Evolutionary conservation across 2,797 vertebrate genomes (phyloP).

Genomic region (Aeoliscus strigatus): DNA sequence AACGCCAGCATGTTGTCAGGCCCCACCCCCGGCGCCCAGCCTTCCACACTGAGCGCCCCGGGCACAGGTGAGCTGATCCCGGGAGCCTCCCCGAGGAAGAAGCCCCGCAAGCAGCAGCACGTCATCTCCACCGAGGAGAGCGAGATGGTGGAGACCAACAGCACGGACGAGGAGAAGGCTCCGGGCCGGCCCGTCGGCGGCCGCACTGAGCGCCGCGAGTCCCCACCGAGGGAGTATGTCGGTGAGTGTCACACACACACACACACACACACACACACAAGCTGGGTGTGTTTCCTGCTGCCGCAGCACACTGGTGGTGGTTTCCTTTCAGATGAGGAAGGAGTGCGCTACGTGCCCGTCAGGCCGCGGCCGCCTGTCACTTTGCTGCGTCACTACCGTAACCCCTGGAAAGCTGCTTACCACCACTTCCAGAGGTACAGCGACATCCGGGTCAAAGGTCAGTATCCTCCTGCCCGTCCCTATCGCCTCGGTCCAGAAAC

Average conservation of each 20-base stretch:
- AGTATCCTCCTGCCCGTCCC: conserved; percentile 21
- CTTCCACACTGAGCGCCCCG: conserved; percentile 79
- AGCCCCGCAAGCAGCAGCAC: conserved; percentile 97
- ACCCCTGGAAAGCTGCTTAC: conserved; percentile 98
- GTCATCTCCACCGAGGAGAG: conserved; percentile 97
- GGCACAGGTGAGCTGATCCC: conserved; percentile 83
- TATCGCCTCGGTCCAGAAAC: background rate
- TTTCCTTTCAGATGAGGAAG: conserved; percentile 90
- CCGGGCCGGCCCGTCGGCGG: conserved; percentile 80
- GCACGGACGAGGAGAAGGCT: conserved; percentile 93
- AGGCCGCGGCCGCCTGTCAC: conserved; percentile 90
- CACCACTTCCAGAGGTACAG: conserved; percentile 98
- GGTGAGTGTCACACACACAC: conserved; percentile 66
- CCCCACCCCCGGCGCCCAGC: conserved; percentile 68
- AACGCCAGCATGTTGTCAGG: conserved; percentile 76
- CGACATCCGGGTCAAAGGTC: conserved; percentile 96
- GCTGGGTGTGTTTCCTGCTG: background rate
- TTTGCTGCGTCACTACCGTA: conserved; percentile 91
- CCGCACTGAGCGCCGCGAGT: conserved; percentile 89
- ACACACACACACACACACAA: background rate
- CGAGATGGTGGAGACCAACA: conserved; percentile 99
- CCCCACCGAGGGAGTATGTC: conserved; percentile 94
- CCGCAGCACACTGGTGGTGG: too few relatives aligned
- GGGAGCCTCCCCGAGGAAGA: conserved; percentile 94
- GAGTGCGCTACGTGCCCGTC: conserved; percentile 93